Conservation (phyloP, 1,140 invertebrate genomes). For the Agraylea sexmaculata region DNA sequence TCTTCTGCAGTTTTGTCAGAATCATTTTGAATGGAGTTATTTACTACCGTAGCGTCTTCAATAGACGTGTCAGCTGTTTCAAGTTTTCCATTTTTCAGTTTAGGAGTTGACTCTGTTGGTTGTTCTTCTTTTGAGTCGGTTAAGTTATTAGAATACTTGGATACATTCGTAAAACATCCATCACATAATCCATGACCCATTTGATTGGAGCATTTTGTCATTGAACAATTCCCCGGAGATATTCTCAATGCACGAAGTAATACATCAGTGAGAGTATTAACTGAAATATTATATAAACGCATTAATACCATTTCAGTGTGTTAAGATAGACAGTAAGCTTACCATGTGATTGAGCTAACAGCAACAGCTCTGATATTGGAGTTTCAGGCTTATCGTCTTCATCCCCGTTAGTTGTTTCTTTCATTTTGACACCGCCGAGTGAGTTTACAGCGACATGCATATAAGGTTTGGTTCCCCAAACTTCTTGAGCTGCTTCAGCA, state of each 20-base stretch:
- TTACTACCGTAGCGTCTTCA: not conserved
- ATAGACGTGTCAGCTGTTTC: too few relatives aligned
- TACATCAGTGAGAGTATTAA: constrained; percentile 18
- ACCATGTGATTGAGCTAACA: constrained; percentile 9
- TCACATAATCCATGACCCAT: constrained; percentile 15
- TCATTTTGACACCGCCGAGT: constrained; percentile 2
- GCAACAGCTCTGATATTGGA: constrained; percentile 4
- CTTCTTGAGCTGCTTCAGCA: constrained; percentile 10
- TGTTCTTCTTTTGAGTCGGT: too few relatives aligned
- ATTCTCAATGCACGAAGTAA: constrained; percentile 13
- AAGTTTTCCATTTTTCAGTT: too few relatives aligned
- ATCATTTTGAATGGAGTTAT: not conserved
- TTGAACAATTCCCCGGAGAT: constrained; percentile 6
- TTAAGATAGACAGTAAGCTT: too few relatives aligned
- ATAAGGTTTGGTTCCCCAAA: not conserved
- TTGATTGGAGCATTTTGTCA: constrained; percentile 12
- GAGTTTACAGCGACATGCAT: too few relatives aligned
- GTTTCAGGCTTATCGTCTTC: constrained; percentile 5
- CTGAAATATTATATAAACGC: too few relatives aligned
- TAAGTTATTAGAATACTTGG: constrained; percentile 5
- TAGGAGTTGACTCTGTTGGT: too few relatives aligned
- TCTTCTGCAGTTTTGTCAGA: constrained; percentile 2
- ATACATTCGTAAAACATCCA: constrained; percentile 7
- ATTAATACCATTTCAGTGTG: too few relatives aligned
- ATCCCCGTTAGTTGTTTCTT: not conserved